Conservation (phyloP, 2,113 vertebrate genomes). For the Eurystomus gularis region DNA sequence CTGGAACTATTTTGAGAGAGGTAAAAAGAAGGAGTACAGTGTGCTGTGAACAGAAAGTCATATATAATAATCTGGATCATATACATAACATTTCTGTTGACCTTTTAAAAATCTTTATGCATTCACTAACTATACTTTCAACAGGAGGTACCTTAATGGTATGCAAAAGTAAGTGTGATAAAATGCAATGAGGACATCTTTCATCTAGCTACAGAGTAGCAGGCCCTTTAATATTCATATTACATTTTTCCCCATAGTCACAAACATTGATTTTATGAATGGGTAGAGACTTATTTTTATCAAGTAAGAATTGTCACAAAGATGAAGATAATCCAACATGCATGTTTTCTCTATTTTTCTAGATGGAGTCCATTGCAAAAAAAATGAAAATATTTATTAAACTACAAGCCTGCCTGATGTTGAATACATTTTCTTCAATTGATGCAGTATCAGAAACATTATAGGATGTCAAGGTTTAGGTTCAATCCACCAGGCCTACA, state of each 20-base stretch:
- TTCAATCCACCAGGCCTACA: too few species aligned
- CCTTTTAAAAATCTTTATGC: not conserved
- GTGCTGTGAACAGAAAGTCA: not conserved
- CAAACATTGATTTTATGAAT: not conserved
- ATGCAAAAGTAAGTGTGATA: not conserved
- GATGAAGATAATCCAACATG: not conserved
- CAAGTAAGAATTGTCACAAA: not conserved
- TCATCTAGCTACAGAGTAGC: not conserved
- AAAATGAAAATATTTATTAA: conserved; percentile 36
- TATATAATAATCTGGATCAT: not conserved
- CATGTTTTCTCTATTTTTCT: not conserved
- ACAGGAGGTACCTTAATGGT: not conserved
- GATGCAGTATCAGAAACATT: not conserved
- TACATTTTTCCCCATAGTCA: not conserved
- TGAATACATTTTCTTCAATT: conserved; percentile 10
- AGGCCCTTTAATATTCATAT: not conserved
- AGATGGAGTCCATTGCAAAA: not conserved
- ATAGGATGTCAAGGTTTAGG: too few species aligned
- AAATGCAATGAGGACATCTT: not conserved
- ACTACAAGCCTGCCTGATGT: not conserved
- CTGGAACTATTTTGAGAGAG: not conserved
- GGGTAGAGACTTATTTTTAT: not conserved
- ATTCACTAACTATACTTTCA: not conserved
- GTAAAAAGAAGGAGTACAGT: not conserved
- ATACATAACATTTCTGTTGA: not conserved